Evolutionary conservation across 2,797 vertebrate genomes (phyloP), one percentile per base, ranked within the genome.

Genomic region (Anguilla anguilla): DNA sequence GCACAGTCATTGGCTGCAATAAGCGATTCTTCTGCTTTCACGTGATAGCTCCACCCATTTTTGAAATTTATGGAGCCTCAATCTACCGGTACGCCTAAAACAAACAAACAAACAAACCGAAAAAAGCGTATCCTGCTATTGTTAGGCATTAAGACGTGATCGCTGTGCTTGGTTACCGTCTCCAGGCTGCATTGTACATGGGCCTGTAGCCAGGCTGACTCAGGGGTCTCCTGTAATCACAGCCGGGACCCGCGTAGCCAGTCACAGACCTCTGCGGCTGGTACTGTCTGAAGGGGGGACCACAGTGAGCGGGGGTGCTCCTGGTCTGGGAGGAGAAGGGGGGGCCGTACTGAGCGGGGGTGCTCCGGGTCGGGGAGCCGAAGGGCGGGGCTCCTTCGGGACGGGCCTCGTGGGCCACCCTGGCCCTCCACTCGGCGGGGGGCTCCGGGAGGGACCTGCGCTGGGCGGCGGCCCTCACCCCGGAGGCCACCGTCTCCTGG

Each of bases 351-450:
- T 95, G 94, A 9, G 31, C 49, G 1, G 87, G 89, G 64, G 91
- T 92, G 88, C 92, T 94, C 83, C 87, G 92, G n/a, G 88, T 90
- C 31, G 91, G 22, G 1, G 94, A 87, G 9, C 91, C 15, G 61
- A 93, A 86, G 87, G 86, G 88, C 64, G 93, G 90, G 17, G 25
- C 51, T 55, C 53, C 90, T 0, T 28, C 77, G 17, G 93, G 90
- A 88, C 88, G 93, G 88, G 92, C 91, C 83, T 91, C 90, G 0
- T 90, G 92, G 89, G 96, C 95, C 85, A 96, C 95, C 90, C 95
- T 95, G 67, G 93, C 94, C 88, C 96, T 97, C 97, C 97, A 97
- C 85, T 97, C 96, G 49, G 96, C 93, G 2, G 96, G 95, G n/a
- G 96, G 95, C 89, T 96, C 97, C 4, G 96, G 96, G 77, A 98